Evolutionary conservation across 2,888 invertebrate species (phyloP).

Genomic region (Dexiosoma caninum): DNA sequence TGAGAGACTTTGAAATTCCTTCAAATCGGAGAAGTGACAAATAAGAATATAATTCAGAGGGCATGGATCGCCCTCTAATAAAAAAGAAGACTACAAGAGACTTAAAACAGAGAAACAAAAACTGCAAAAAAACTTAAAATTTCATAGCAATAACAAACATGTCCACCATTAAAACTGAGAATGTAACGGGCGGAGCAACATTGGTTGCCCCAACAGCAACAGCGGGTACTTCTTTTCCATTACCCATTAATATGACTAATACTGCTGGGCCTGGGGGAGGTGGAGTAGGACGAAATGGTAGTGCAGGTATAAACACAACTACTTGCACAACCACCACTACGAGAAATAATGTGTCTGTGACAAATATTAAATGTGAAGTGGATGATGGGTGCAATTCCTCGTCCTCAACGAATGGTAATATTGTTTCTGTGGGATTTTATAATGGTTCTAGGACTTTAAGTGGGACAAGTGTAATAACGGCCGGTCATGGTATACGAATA

Average conservation of each 20-base stretch:
- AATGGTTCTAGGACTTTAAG: conserved; percentile 65
- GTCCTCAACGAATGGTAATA: conserved; percentile 68
- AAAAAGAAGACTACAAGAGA: conserved; percentile 37
- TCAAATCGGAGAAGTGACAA: conserved; percentile 6
- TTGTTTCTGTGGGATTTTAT: conserved; percentile 72
- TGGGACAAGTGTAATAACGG: conserved; percentile 64
- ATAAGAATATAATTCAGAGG: conserved; percentile 37
- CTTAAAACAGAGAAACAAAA: conserved; percentile 31
- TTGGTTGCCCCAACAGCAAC: conserved; percentile 65
- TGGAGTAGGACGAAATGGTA: background rate
- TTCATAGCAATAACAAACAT: conserved; percentile 35
- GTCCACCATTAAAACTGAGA: conserved; percentile 66
- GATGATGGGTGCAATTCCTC: conserved; percentile 68
- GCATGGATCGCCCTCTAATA: conserved; percentile 55
- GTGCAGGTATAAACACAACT: conserved; percentile 46
- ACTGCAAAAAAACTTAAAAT: conserved; percentile 23
- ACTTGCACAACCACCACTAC: conserved; percentile 67
- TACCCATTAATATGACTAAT: conserved; percentile 68
- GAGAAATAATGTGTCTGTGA: conserved; percentile 84
- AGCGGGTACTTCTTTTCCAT: conserved; percentile 62
- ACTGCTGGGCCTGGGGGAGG: conserved; percentile 28
- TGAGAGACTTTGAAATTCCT: conserved; percentile 56
- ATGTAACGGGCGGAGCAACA: conserved; percentile 40
- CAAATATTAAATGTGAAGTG: conserved; percentile 83
- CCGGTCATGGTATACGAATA: conserved; percentile 71